Conservation (phyloP, 2,888 invertebrate genomes). For the Parnassius glacialis region DNA sequence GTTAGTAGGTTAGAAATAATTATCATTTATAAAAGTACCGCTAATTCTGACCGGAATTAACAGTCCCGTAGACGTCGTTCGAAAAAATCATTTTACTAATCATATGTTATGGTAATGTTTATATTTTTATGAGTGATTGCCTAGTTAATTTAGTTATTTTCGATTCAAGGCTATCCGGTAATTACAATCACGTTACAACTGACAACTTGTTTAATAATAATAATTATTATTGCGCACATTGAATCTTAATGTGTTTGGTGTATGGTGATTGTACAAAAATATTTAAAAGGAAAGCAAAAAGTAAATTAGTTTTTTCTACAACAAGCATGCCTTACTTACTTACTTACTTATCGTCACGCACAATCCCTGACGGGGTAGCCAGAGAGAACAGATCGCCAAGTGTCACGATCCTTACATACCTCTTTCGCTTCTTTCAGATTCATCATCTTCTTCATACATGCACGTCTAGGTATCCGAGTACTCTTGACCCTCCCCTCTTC, state of each 20-base stretch:
- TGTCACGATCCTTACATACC: no score
- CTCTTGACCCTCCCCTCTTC: no score
- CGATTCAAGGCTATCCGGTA: slow-evolving; percentile 21
- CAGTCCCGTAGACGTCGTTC: slow-evolving; percentile 6
- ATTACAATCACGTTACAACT: slow-evolving; percentile 13
- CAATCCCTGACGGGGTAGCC: no score
- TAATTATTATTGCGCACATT: slow-evolving; percentile 8
- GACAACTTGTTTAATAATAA: slow-evolving; percentile 13
- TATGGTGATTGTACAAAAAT: slow-evolving; percentile 6
- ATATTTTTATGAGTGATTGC: slow-evolving; percentile 19
- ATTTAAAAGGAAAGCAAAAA: background rate
- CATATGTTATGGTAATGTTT: slow-evolving; percentile 7
- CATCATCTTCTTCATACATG: no score
- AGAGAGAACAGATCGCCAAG: no score
- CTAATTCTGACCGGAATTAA: slow-evolving; percentile 22
- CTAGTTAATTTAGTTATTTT: slow-evolving; percentile 11
- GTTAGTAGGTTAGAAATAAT: slow-evolving; percentile 28
- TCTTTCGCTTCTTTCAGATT: no score
- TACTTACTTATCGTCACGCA: no score
- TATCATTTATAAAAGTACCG: slow-evolving; percentile 26
- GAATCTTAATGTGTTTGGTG: slow-evolving; percentile 10
- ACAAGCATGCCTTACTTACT: no score
- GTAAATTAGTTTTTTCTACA: no score
- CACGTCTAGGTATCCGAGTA: no score
- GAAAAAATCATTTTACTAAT: slow-evolving; percentile 11